A percentile compares a stretch with the other conserved stretches of the same genome.
These are phyloP conservation scores for Columba janthina DNA, from an alignment of 2,113 vertebrate genomes.

Conservation along the genomic window DNA sequence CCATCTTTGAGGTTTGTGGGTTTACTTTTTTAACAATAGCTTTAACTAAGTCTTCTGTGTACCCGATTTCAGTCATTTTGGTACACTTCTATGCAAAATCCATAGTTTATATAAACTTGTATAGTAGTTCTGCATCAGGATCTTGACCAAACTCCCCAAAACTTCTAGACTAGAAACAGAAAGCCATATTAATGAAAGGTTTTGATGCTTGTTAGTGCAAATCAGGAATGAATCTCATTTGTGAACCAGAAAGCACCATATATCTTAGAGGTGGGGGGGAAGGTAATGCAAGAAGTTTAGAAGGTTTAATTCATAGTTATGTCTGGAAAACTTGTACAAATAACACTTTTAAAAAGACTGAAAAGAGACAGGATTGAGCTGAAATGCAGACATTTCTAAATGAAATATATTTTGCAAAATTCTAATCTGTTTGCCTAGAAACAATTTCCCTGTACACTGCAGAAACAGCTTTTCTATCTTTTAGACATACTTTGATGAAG, in stretches of 20 bases:
- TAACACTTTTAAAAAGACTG: background rate
- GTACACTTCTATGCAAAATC: background rate
- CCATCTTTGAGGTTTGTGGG: background rate
- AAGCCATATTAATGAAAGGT: background rate
- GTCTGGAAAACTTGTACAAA: background rate
- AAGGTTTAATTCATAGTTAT: background rate
- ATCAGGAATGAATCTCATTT: background rate
- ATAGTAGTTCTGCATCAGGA: background rate
- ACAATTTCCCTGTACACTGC: background rate
- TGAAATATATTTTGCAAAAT: background rate
- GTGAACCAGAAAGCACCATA: background rate
- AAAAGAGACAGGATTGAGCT: background rate
- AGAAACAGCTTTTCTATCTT: background rate
- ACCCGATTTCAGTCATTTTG: background rate
- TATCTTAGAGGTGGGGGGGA: background rate
- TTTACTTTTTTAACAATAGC: background rate
- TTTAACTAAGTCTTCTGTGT: background rate
- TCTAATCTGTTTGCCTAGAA: background rate
- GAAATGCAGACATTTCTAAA: background rate
- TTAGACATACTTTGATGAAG: background rate
- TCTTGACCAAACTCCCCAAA: background rate
- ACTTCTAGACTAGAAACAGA: background rate
- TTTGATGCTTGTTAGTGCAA: background rate
- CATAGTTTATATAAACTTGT: background rate
- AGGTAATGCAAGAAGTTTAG: background rate